A percentile compares a stretch with the other conserved stretches of the same genome.
phyloP scores from a whole-genome alignment of 2,888 invertebrate species.

The Papilio elwesi region DNA sequence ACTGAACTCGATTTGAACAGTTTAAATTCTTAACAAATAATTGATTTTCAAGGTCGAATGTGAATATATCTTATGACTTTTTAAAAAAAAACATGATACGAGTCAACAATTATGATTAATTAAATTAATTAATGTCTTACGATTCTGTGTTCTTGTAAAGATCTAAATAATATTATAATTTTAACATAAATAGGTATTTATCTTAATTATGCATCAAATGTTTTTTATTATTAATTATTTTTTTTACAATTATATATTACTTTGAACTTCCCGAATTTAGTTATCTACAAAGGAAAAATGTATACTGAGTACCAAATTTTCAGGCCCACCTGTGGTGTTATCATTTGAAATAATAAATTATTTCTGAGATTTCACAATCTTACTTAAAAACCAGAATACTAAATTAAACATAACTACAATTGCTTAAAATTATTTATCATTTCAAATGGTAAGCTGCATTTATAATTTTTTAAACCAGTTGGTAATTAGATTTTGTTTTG shows the following conservation, averaged over 20 bases:
- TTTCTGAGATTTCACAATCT: neutral
- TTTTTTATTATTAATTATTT: too few relatives aligned
- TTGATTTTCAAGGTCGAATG: conserved; percentile 36
- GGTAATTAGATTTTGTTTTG: conserved; percentile 11
- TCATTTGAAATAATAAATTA: neutral
- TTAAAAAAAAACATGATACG: neutral
- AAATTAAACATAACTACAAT: neutral
- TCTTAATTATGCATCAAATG: conserved; percentile 5
- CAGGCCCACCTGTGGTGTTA: neutral
- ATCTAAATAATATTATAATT: neutral
- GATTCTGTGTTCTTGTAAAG: neutral
- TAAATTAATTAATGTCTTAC: neutral
- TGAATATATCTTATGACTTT: conserved; percentile 14
- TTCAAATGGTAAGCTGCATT: neutral
- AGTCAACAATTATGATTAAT: too few relatives aligned
- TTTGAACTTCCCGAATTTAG: neutral
- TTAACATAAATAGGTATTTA: neutral
- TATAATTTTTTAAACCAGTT: neutral
- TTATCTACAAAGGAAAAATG: neutral
- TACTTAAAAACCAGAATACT: neutral
- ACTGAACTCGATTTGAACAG: conserved; percentile 62
- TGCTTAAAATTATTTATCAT: neutral
- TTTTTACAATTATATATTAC: neutral
- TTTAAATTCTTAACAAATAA: conserved; percentile 38
- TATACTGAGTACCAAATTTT: neutral